A percentile compares a stretch with the other conserved stretches of the same genome.
Conservation (phyloP, 2,113 vertebrate species). For the Nycticorax nycticorax region DNA sequence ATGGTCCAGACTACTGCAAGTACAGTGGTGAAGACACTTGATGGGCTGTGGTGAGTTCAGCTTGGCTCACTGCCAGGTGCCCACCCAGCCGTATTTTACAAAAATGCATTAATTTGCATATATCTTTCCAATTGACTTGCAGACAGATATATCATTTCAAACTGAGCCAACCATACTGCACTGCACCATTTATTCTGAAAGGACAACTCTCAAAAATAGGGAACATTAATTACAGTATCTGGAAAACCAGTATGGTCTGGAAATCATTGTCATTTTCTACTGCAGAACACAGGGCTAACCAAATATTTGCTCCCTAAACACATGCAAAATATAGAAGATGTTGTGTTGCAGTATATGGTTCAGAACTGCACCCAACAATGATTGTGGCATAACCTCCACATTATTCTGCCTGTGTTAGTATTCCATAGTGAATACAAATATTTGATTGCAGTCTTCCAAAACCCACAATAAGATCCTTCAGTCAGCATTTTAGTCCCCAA, state of each 20-base stretch:
- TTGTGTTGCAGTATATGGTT: neutral
- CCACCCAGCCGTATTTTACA: neutral
- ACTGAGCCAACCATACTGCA: neutral
- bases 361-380: neutral
- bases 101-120: neutral
- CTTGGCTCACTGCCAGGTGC: neutral
- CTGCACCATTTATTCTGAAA: neutral
- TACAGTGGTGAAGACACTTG: neutral
- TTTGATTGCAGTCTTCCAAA: neutral
- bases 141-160: neutral
- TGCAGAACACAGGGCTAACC: neutral
- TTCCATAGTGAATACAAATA: neutral
- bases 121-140: neutral
- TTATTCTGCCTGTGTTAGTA: neutral
- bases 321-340: neutral
- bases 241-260: neutral
- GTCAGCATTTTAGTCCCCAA: neutral
- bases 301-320: neutral
- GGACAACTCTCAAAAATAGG: neutral
- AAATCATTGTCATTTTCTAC: neutral
- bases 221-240: neutral
- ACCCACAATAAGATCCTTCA: neutral
- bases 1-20: neutral
- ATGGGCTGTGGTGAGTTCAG: neutral
- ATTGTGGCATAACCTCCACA: neutral